A percentile compares a stretch with the other conserved stretches of the same genome.
Conservation (phyloP, 2,113 vertebrate species). For the Mormyrus lacerda region DNA sequence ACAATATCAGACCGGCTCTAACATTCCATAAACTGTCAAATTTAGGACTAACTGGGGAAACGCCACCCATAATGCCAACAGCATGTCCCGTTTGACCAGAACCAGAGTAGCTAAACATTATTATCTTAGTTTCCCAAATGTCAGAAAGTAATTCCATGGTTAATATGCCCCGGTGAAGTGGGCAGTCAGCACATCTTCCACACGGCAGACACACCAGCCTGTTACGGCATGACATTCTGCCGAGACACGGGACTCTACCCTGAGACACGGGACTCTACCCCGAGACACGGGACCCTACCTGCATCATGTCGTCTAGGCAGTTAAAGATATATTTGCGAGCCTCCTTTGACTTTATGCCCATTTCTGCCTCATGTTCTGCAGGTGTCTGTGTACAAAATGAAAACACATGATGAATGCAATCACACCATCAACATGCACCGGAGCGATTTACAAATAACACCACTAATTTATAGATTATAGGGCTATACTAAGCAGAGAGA, state of each 20-base stretch:
- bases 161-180: too few relatives aligned
- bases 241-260: neutral
- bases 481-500: neutral
- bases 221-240: too few relatives aligned
- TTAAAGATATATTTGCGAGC: constrained; percentile 98
- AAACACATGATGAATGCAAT: neutral
- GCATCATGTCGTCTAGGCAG: constrained; percentile 98
- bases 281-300: constrained; percentile 57
- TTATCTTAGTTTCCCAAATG: neutral
- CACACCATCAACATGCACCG: neutral
- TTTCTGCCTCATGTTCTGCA: constrained; percentile 89
- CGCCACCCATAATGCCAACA: neutral
- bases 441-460: neutral
- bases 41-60: neutral
- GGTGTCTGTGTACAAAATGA: constrained; percentile 66
- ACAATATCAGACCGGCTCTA: neutral
- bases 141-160: neutral
- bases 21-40: neutral
- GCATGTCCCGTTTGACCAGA: neutral
- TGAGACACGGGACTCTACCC: neutral
- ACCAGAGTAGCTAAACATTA: neutral
- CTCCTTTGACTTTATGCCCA: constrained; percentile 96
- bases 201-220: neutral
- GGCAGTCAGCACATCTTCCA: neutral
- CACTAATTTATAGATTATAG: neutral